Conservation (phyloP, 1,140 invertebrate species). For the Papilio dardanus region DNA sequence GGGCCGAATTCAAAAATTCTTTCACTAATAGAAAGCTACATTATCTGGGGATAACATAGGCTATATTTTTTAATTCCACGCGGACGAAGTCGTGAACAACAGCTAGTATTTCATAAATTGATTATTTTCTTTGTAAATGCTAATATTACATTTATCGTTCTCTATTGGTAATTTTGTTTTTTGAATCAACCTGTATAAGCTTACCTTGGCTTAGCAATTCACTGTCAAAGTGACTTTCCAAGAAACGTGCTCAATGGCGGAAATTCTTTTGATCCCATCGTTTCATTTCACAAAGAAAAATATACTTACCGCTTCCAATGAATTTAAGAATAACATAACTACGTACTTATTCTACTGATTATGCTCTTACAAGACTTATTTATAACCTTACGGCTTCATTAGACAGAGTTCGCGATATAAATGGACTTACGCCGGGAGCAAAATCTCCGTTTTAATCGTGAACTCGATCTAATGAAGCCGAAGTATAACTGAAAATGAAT, state of each 20-base stretch:
- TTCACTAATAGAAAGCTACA: too few species aligned
- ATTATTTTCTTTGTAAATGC: not conserved
- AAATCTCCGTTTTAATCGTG: too few species aligned
- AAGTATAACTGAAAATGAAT: too few species aligned
- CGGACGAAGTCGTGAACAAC: too few species aligned
- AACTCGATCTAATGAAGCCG: too few species aligned
- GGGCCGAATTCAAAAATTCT: too few species aligned
- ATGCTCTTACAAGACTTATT: not conserved
- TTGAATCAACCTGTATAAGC: not conserved
- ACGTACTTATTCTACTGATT: not conserved
- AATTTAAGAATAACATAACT: not conserved
- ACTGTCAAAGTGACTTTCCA: slow-evolving; percentile 9
- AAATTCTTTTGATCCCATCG: slow-evolving; percentile 12
- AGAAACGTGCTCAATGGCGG: slow-evolving; percentile 7
- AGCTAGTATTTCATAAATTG: too few species aligned
- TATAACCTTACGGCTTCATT: too few species aligned
- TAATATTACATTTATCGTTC: not conserved
- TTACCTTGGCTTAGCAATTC: not conserved
- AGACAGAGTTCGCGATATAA: too few species aligned
- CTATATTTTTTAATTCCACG: too few species aligned
- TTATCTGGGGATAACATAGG: too few species aligned
- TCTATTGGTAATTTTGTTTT: not conserved
- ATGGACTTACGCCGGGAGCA: too few species aligned
- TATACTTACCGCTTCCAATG: not conserved
- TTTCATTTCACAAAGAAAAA: slow-evolving; percentile 9